Percentiles rank a stretch among this genome's conserved stretches.
phyloP scores from a whole-genome alignment of 2,797 vertebrate genomes.

The Cottoperca gobio region DNA sequence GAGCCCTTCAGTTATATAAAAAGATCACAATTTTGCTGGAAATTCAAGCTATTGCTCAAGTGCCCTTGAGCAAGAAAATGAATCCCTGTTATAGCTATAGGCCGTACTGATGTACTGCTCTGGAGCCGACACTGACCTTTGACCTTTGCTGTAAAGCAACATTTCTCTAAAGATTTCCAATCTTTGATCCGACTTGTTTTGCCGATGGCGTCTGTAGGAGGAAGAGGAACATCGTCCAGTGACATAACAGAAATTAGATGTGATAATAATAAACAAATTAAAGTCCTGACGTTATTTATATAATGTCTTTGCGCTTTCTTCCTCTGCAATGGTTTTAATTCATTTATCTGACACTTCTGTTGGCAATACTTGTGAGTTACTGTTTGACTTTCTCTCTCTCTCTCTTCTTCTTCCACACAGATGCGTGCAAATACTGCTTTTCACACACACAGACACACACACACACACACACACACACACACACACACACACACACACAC shows the following conservation, averaged over 20 bases:
- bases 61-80: conserved; percentile 19
- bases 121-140: conserved; percentile 41
- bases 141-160: conserved; percentile 24
- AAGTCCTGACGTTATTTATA: too few species aligned
- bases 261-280: too few species aligned
- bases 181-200: background rate
- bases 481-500: conserved; percentile 13
- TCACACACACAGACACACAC: conserved; percentile 16
- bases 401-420: conserved; percentile 23
- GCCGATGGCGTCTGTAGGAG: background rate
- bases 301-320: background rate
- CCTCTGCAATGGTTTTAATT: background rate
- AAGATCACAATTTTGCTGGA: conserved; percentile 20
- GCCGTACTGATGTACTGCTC: background rate
- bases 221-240: conserved; percentile 8
- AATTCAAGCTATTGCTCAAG: conserved; percentile 3
- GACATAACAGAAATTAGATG: conserved; percentile 39
- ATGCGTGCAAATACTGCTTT: conserved; percentile 12
- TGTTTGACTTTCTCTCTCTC: conserved; percentile 32
- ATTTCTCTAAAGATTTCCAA: conserved; percentile 1
- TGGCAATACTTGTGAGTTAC: too few species aligned
- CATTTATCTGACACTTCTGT: too few species aligned
- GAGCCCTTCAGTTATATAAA: conserved; percentile 28
- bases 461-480: background rate
- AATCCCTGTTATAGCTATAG: conserved; percentile 7